Base-by-base conservation (phyloP, 2,888 invertebrate species). In the Parasteatoda lunata region DNA sequence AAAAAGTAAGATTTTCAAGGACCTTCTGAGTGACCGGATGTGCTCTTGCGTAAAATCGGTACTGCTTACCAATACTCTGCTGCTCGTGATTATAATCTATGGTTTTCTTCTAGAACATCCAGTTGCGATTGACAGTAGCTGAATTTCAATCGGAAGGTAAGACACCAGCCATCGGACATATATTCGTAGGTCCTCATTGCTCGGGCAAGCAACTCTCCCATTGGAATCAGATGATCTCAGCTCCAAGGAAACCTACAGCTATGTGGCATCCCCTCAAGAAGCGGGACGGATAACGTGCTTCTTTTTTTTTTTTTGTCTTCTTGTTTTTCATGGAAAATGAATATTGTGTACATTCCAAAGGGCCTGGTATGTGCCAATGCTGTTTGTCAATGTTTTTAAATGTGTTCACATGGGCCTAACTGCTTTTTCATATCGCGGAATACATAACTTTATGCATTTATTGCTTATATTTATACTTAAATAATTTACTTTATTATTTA, bases 201-300 rank as follows among this genome's bases (percentile, higher is more conserved):
- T 94, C 94, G 65, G 96, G 96, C 82, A 94, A 95, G 90, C 94
- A 96, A 2, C 91, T 95, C 77, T 94, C 94, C 48, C 96, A 96
- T 91, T 96, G 96, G 96, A 95, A 95, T 91, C 96, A 96, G 92
- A 96, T 96, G 96, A 93, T 96, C 91, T 94, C 95, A 59, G 95
- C 95, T 30, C 93, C 96, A 71, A 93, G 96, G 89, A 96, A 95
- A 91, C 96, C 96, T 0, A 94, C 96, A 8, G 95, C 96, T 54
- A 96, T 96, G 96, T 96, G 96, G 96, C 96, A 96, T 92, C 94
- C 95, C 59, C 92, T 96, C 69, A 92, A 95, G 75, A 92, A 92
- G 77, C 77, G 88, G 77, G 84, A 82, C 5, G 88, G 76, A 51
- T 84, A 84, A 88, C 66, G 47, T 48, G 49, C 66, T 5, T n/a